These are phyloP conservation scores for Distichodus sexfasciatus DNA, from an alignment of 2,797 vertebrate species.

Conservation along the genomic window DNA sequence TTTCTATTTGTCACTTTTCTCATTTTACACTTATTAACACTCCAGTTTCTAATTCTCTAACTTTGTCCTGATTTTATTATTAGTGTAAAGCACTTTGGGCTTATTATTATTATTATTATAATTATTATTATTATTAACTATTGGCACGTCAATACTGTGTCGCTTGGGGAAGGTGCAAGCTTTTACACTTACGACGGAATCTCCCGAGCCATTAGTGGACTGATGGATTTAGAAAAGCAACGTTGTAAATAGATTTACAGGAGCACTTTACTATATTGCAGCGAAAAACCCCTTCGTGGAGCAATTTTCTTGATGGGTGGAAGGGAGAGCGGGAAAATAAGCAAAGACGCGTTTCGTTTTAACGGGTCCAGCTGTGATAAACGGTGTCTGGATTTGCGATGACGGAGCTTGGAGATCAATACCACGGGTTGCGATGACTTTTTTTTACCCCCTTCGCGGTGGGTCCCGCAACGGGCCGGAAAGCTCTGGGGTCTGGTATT, in stretches of 20 bases:
- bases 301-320: conserved; percentile 44
- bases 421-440: conserved; percentile 16
- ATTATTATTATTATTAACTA: too few relatives aligned
- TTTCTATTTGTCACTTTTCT: too few relatives aligned
- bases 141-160: too few relatives aligned
- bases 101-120: too few relatives aligned
- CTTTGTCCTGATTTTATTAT: too few relatives aligned
- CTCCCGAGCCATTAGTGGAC: conserved; percentile 25
- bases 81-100: too few relatives aligned
- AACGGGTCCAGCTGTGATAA: conserved; percentile 24
- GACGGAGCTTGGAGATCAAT: conserved; percentile 53
- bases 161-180: background rate
- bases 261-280: conserved; percentile 43
- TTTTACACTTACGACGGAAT: conserved; percentile 17
- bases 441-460: conserved; percentile 18
- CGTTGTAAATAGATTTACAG: conserved; percentile 41
- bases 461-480: conserved; percentile 22
- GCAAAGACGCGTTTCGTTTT: conserved; percentile 24
- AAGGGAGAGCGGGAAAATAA: too few relatives aligned
- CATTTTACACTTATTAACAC: too few relatives aligned
- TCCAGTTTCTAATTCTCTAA: too few relatives aligned
- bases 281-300: background rate
- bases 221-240: conserved; percentile 40
- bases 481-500: conserved; percentile 41
- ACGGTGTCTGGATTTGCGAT: conserved; percentile 48